Evolutionary conservation across 1,140 invertebrate species (phyloP).

Genomic region (Cotesia vestalis): DNA sequence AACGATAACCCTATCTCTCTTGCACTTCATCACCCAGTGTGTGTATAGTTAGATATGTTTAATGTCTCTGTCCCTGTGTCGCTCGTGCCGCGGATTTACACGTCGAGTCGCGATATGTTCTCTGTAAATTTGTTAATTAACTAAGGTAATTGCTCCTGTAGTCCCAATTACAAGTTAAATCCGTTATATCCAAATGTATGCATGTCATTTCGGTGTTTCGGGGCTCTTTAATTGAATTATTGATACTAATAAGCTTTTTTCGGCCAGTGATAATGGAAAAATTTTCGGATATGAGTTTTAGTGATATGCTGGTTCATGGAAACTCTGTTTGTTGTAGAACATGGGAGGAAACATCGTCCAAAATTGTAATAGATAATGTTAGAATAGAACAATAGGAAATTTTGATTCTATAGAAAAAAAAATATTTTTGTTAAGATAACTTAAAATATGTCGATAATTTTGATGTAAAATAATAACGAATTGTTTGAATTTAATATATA

Average conservation of each 20-base stretch:
- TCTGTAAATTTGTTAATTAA: slow-evolving; percentile 63
- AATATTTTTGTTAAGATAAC: no score
- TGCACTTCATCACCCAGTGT: slow-evolving; percentile 3
- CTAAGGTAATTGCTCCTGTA: slow-evolving; percentile 58
- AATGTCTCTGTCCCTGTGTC: background rate
- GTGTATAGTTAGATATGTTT: background rate
- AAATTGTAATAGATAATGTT: no score
- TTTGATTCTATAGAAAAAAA: no score
- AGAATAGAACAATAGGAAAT: no score
- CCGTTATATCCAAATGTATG: slow-evolving; percentile 33
- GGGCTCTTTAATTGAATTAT: background rate
- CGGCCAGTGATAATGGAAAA: no score
- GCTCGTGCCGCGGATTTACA: slow-evolving; percentile 47
- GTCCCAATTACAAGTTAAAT: slow-evolving; percentile 45
- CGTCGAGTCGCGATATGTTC: slow-evolving; percentile 39
- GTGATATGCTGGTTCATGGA: no score
- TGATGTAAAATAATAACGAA: no score
- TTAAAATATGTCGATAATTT: no score
- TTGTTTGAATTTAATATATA: no score
- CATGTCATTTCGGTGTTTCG: slow-evolving; percentile 37
- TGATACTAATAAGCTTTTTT: background rate
- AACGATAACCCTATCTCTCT: slow-evolving; percentile 38
- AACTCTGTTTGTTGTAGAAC: no score
- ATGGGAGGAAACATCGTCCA: no score
- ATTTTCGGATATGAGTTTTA: no score